Conservation (phyloP, 2,797 vertebrate species). For the Halcyon chelicuti region DNA sequence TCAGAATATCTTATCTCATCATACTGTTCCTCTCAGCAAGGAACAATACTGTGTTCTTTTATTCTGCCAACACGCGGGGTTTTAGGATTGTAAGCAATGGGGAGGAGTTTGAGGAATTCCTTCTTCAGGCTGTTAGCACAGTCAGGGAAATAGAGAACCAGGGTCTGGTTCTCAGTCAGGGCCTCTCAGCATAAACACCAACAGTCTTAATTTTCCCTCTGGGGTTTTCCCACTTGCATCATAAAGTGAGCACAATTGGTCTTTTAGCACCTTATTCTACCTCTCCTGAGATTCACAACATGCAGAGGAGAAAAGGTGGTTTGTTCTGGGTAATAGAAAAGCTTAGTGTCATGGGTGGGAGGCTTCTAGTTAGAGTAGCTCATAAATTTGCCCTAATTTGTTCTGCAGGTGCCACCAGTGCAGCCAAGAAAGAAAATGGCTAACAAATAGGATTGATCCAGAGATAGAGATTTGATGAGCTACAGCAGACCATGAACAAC, state of each 20-base stretch:
- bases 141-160: background rate
- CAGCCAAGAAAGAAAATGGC: background rate
- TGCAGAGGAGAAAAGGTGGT: background rate
- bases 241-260: background rate
- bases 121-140: background rate
- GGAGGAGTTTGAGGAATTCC: background rate
- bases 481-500: accelerated
- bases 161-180: background rate
- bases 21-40: background rate
- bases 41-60: background rate
- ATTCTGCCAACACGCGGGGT: background rate
- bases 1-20: background rate
- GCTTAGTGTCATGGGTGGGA: background rate
- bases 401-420: background rate
- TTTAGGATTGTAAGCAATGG: background rate
- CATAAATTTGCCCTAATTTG: background rate
- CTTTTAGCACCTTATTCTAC: background rate
- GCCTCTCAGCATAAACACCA: background rate
- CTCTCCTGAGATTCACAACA: background rate
- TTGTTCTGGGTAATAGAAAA: background rate
- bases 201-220: background rate
- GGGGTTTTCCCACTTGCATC: background rate
- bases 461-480: background rate
- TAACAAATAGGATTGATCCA: background rate
- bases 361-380: background rate